Evolutionary conservation across 2,113 vertebrate genomes (phyloP).

Genomic region (Hemibagrus wyckioides): DNA sequence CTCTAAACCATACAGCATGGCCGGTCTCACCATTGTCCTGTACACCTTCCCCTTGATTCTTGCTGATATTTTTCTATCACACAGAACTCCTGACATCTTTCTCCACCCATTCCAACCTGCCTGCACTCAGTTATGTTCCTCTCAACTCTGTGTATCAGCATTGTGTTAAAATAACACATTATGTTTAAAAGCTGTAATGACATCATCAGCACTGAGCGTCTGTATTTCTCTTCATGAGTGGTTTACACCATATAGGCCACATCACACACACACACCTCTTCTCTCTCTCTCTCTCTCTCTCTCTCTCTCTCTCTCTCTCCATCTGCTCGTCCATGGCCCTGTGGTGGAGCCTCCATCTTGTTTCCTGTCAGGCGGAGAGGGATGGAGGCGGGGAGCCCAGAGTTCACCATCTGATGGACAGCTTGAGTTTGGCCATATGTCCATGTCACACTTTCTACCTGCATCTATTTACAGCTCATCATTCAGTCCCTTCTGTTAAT

Average conservation of each 20-base stretch:
- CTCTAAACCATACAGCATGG: too few relatives aligned
- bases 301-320: conserved; percentile 54
- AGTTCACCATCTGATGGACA: conserved; percentile 42
- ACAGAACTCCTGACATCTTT: too few relatives aligned
- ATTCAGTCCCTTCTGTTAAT: not conserved
- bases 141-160: not conserved
- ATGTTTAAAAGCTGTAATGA: not conserved
- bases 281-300: conserved; percentile 25
- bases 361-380: conserved; percentile 36
- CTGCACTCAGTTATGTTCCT: too few relatives aligned
- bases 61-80: too few relatives aligned
- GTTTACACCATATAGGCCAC: not conserved
- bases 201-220: not conserved
- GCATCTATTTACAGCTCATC: not conserved
- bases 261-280: not conserved
- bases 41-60: too few relatives aligned
- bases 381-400: conserved; percentile 28
- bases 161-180: not conserved
- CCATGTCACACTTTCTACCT: conserved; percentile 7
- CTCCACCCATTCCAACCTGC: too few relatives aligned
- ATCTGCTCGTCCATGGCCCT: conserved; percentile 59
- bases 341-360: conserved; percentile 25
- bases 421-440: conserved; percentile 16
- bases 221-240: not conserved
- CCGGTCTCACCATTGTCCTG: too few relatives aligned